Percentiles rank a stretch among this genome's conserved stretches.
phyloP scores from a whole-genome alignment of 2,888 invertebrate genomes.

The Drosophila borealis region DNA sequence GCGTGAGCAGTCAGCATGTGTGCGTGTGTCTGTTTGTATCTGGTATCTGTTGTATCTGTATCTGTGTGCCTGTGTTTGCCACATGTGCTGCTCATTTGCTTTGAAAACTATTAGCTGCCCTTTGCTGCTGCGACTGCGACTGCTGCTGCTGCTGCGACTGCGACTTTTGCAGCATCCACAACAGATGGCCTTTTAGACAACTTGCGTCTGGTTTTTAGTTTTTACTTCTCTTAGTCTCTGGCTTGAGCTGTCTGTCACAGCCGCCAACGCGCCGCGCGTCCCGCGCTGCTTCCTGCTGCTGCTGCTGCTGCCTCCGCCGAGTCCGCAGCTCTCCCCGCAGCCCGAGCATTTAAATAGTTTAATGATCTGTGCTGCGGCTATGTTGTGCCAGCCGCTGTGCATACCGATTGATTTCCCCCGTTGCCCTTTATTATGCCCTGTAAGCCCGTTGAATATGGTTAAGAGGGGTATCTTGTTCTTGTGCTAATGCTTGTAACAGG shows the following conservation, averaged over 20 bases:
- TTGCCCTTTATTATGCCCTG: conserved; percentile 10
- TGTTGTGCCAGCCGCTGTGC: conserved; percentile 18
- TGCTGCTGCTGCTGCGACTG: conserved; percentile 35
- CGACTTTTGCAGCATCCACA: conserved; percentile 51
- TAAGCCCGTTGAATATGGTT: too few relatives aligned
- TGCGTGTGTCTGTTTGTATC: conserved; percentile 2
- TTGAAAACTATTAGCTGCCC: conserved; percentile 80
- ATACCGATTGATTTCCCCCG: conserved; percentile 54
- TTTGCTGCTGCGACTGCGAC: conserved; percentile 19
- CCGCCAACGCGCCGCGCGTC: background rate
- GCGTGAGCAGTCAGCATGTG: conserved; percentile 14
- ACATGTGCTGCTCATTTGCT: conserved; percentile 78
- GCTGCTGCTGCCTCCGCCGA: too few relatives aligned
- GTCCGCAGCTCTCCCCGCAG: background rate
- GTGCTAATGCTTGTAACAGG: too few relatives aligned
- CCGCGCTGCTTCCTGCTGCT: background rate
- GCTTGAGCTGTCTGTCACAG: conserved; percentile 38
- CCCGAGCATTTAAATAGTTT: conserved; percentile 75
- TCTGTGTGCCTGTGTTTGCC: conserved; percentile 54
- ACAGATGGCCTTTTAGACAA: conserved; percentile 68
- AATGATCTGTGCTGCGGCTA: conserved; percentile 70
- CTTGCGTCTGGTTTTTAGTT: conserved; percentile 48
- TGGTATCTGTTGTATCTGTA: conserved; percentile 18
- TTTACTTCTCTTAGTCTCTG: conserved; percentile 39
- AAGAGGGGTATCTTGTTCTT: too few relatives aligned